These are phyloP conservation scores for Premnoplex brunnescens DNA, from an alignment of 2,797 vertebrate genomes.

Conservation along the genomic window DNA sequence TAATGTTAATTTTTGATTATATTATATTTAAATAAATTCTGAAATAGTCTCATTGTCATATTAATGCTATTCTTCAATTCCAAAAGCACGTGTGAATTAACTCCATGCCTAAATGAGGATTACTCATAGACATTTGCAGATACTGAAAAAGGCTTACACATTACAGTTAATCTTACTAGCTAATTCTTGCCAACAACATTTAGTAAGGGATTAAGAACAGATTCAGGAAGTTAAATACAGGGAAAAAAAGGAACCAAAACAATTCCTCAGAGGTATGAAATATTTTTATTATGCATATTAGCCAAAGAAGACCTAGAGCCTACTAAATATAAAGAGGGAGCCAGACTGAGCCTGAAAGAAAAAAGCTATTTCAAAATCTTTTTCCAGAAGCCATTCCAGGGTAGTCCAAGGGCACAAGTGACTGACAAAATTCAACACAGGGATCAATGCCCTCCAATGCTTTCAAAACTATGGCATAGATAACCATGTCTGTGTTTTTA, in stretches of 20 bases:
- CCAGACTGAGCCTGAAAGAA: background rate
- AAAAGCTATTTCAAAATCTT: background rate
- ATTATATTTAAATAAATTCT: constrained; percentile 67
- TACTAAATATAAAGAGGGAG: background rate
- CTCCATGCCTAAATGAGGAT: constrained; percentile 57
- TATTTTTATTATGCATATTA: background rate
- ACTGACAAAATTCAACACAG: background rate
- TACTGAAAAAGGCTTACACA: constrained; percentile 46
- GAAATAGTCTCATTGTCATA: constrained; percentile 55
- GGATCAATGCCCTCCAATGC: background rate
- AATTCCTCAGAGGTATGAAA: background rate
- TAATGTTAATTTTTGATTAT: constrained; percentile 63
- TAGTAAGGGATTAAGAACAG: constrained; percentile 54
- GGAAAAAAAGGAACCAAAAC: background rate
- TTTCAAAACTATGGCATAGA: rapidly evolving
- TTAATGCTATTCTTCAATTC: constrained; percentile 59
- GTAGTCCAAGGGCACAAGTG: background rate
- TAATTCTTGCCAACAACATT: constrained; percentile 59
- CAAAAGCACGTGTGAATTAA: constrained; percentile 62
- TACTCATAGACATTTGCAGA: constrained; percentile 61
- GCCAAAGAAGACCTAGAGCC: background rate
- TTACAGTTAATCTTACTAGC: constrained; percentile 58
- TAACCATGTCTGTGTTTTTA: background rate
- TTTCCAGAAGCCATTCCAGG: background rate
- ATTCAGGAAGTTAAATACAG: constrained; percentile 37